Evolutionary conservation across 2,797 vertebrate genomes (phyloP).

Genomic region (Leptoclinus maculatus): DNA sequence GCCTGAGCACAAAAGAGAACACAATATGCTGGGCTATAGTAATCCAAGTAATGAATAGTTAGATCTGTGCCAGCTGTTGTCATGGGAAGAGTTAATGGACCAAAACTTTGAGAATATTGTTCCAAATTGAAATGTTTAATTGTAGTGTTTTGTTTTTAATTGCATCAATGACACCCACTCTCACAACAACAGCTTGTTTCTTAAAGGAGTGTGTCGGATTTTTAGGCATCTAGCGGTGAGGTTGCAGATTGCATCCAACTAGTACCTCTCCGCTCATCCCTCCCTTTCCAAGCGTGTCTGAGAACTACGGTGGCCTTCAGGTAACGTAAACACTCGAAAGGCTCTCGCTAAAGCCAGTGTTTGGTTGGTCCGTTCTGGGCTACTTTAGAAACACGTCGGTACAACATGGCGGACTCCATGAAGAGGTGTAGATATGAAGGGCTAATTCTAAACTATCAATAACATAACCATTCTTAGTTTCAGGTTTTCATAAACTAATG

Average conservation of each 20-base stretch:
- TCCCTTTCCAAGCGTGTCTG: background rate
- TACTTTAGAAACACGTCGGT: background rate
- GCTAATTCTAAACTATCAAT: background rate
- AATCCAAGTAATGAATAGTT: slow-evolving; percentile 50
- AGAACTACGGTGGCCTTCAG: background rate
- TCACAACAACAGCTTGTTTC: background rate
- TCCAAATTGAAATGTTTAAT: slow-evolving; percentile 9
- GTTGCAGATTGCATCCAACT: background rate
- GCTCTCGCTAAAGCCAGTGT: background rate
- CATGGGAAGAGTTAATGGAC: slow-evolving; percentile 25
- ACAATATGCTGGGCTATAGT: slow-evolving; percentile 58
- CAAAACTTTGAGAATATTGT: background rate
- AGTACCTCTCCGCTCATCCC: background rate
- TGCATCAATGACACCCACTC: background rate
- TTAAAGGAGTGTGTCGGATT: background rate
- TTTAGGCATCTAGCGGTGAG: background rate
- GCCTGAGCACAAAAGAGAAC: slow-evolving; percentile 48
- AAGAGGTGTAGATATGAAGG: background rate
- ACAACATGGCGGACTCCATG: background rate
- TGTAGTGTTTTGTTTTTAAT: slow-evolving; percentile 17
- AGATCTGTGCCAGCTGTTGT: slow-evolving; percentile 38
- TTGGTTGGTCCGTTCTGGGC: background rate
- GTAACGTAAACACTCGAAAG: background rate
- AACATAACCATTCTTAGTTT: background rate
- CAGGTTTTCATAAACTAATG: background rate